Evolutionary conservation across 2,888 invertebrate species (phyloP).

Genomic region (Epinotia brunnichana): DNA sequence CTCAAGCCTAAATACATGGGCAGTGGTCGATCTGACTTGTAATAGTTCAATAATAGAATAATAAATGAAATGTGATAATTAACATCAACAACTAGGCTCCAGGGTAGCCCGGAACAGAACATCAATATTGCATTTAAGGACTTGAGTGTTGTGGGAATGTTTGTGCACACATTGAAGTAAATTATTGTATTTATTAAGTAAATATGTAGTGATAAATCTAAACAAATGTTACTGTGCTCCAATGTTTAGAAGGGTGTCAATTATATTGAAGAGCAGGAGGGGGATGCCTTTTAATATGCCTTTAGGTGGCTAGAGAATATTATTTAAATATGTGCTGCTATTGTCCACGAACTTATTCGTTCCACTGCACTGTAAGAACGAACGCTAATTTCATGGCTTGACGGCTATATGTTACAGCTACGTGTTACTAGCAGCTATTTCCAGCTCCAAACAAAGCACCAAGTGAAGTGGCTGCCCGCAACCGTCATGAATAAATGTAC

Average conservation of each 20-base stretch:
- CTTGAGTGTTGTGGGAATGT: conserved; percentile 53
- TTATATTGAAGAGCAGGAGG: too few species aligned
- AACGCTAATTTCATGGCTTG: background rate
- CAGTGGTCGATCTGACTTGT: conserved; percentile 72
- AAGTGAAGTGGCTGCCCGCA: conserved; percentile 44
- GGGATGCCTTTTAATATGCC: too few species aligned
- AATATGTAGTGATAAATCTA: conserved; percentile 56
- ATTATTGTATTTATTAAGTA: conserved; percentile 73
- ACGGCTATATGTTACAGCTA: conserved; percentile 1
- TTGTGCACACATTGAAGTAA: conserved; percentile 69
- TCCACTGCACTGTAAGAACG: background rate
- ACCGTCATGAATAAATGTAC: conserved; percentile 46
- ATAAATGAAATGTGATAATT: conserved; percentile 47
- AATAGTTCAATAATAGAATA: conserved; percentile 64
- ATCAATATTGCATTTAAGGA: conserved; percentile 44
- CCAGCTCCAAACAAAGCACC: conserved; percentile 38
- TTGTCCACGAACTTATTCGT: background rate
- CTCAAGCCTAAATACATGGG: conserved; percentile 93
- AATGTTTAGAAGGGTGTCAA: too few species aligned
- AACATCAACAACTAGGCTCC: conserved; percentile 41
- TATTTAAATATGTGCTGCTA: too few species aligned
- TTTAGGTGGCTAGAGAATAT: too few species aligned
- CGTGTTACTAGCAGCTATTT: conserved; percentile 35
- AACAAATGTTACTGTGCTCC: too few species aligned
- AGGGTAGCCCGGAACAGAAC: conserved; percentile 18